Conservation (phyloP, 2,113 vertebrate genomes). For the Otolemur garnettii region DNA sequence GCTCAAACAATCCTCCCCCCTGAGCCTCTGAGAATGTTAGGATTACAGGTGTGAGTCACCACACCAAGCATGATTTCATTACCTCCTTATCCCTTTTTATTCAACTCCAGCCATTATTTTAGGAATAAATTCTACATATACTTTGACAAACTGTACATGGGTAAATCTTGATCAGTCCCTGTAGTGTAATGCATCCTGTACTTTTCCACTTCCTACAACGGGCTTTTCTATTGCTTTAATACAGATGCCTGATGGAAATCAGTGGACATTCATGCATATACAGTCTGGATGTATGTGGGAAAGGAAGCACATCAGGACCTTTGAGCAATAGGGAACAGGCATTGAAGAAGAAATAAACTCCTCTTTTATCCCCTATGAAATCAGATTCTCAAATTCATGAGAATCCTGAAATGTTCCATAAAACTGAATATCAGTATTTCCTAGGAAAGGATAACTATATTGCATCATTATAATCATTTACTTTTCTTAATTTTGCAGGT, state of each 20-base stretch:
- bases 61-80: neutral
- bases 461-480: neutral
- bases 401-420: neutral
- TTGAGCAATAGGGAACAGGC: neutral
- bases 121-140: neutral
- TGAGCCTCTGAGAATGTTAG: too few relatives aligned
- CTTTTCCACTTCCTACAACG: neutral
- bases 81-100: neutral
- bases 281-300: neutral
- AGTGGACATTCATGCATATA: neutral
- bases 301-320: neutral
- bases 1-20: too few relatives aligned
- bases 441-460: neutral
- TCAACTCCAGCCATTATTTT: neutral
- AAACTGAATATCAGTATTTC: neutral
- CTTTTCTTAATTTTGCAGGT: neutral
- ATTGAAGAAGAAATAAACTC: neutral
- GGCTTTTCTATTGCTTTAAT: neutral
- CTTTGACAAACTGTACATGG: neutral
- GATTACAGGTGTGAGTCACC: too few relatives aligned
- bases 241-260: neutral
- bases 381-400: neutral
- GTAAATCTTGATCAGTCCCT: neutral
- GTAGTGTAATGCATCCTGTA: neutral
- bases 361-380: neutral